Conservation (phyloP, 2,888 invertebrate genomes). For the Chirona hameri region DNA sequence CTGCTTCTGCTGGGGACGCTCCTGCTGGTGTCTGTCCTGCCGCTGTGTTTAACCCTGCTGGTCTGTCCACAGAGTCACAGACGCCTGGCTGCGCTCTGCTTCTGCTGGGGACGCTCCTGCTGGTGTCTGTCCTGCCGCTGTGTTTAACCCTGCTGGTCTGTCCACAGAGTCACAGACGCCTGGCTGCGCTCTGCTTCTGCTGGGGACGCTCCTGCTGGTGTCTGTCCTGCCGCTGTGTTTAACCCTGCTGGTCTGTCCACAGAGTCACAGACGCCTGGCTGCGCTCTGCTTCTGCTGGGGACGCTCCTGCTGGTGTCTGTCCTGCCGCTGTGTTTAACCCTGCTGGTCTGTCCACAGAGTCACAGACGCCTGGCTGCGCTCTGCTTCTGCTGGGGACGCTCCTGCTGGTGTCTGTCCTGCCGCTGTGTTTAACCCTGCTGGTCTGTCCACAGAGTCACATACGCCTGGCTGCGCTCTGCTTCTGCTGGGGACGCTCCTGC, state of each 20-base stretch:
- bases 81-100: constrained; percentile 67
- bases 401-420: constrained; percentile 59
- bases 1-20: constrained; percentile 69
- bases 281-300: constrained; percentile 65
- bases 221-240: no score
- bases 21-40: constrained; percentile 59
- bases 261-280: constrained; percentile 60
- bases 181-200: constrained; percentile 65
- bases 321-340: no score
- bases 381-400: constrained; percentile 69
- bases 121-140: constrained; percentile 52
- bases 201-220: constrained; percentile 67
- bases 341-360: no score
- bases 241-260: no score
- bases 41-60: no score
- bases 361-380: constrained; percentile 59
- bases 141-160: no score
- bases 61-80: neutral
- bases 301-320: constrained; percentile 66
- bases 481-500: constrained; percentile 65
- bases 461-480: constrained; percentile 67
- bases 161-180: constrained; percentile 53
- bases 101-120: constrained; percentile 65
- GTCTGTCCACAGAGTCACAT: neutral
- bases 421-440: no score